Conservation (phyloP, 2,113 vertebrate genomes). For the Dolichotis patagonum region DNA sequence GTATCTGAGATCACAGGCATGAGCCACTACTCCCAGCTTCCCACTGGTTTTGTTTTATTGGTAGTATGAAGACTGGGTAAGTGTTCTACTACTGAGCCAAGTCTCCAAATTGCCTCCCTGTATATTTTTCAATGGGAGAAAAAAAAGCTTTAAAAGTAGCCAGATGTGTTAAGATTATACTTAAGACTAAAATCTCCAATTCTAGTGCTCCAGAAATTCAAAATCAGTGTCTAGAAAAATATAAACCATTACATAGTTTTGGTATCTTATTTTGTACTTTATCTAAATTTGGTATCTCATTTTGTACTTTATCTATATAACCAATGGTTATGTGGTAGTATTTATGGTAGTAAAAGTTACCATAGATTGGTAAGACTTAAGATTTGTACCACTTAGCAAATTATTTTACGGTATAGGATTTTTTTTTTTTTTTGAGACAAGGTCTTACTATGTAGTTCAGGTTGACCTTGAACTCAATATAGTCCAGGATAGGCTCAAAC, state of each 20-base stretch:
- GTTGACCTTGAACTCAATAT: not conserved
- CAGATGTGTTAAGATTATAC: not conserved
- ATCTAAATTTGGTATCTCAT: not conserved
- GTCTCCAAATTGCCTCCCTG: not conserved
- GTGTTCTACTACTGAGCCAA: not conserved
- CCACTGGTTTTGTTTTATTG: not conserved
- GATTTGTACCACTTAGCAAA: not conserved
- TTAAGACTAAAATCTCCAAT: conserved; percentile 4
- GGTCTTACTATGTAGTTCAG: not conserved
- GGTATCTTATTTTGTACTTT: conserved; percentile 5
- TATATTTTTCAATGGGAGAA: not conserved
- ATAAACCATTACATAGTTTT: not conserved
- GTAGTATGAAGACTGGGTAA: not conserved
- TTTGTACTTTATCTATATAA: not conserved
- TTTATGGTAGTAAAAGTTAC: conserved; percentile 36
- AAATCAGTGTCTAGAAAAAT: conserved; percentile 41
- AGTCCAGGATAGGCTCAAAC: not conserved
- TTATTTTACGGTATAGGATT: not conserved
- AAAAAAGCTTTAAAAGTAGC: not conserved
- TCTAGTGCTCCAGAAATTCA: not conserved
- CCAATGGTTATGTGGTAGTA: not conserved
- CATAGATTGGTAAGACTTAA: not conserved
- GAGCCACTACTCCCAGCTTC: not conserved
- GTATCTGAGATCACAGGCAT: not conserved
- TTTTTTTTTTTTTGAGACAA: not conserved